These are phyloP conservation scores for Hirudinaria manillensis DNA, from an alignment of 2,888 invertebrate species.

Conservation along the genomic window DNA sequence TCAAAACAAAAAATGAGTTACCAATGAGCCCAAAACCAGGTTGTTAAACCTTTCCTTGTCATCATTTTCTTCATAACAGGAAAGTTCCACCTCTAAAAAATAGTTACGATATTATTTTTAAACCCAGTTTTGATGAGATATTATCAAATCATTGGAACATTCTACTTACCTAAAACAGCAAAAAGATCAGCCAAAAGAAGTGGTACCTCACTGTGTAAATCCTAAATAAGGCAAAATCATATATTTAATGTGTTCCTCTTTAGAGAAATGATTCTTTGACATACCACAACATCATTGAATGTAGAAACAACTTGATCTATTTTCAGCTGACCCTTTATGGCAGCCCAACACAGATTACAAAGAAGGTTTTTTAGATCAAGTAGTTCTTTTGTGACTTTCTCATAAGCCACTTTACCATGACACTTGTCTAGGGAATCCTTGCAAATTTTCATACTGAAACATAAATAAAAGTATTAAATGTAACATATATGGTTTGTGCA, in stretches of 20 bases:
- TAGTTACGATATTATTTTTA: not conserved
- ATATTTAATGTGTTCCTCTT: too few relatives aligned
- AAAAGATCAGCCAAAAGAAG: conserved; percentile 29
- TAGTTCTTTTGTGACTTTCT: conserved; percentile 10
- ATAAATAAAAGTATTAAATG: conserved; percentile 18
- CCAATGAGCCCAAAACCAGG: conserved; percentile 14
- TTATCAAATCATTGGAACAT: conserved; percentile 11
- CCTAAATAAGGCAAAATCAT: not conserved
- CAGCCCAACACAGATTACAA: conserved; percentile 74
- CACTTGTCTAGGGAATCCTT: conserved; percentile 35
- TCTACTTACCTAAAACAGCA: conserved; percentile 20
- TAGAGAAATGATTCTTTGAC: conserved; percentile 42
- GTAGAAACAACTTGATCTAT: conserved; percentile 70
- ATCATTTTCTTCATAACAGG: conserved; percentile 64
- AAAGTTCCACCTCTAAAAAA: conserved; percentile 67
- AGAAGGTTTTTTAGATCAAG: conserved; percentile 64
- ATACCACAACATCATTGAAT: conserved; percentile 72
- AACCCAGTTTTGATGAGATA: not conserved
- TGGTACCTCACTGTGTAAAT: conserved; percentile 10
- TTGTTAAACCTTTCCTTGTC: conserved; percentile 64
- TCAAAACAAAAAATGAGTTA: not conserved
- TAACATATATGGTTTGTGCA: conserved; percentile 6
- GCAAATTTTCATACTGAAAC: conserved; percentile 46
- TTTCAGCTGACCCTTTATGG: conserved; percentile 69
- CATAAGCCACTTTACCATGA: conserved; percentile 4